These are phyloP conservation scores for Deroptyus accipitrinus DNA, from an alignment of 2,113 vertebrate genomes.

Conservation along the genomic window DNA sequence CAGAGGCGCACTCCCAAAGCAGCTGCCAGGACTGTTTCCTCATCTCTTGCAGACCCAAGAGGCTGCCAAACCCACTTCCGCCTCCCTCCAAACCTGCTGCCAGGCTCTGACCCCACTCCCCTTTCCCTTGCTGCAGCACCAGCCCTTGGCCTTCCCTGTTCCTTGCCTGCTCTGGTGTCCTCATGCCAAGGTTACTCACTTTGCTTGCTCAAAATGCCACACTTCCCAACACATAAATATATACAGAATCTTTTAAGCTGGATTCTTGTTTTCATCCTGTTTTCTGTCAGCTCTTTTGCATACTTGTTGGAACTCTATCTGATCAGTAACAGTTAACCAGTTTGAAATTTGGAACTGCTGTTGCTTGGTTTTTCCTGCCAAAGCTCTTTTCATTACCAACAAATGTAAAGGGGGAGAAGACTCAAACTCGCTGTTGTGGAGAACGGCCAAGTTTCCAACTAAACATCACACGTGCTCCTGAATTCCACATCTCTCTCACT, in stretches of 20 bases:
- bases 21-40: background rate
- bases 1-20: background rate
- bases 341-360: background rate
- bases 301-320: background rate
- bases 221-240: background rate
- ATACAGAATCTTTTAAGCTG: background rate
- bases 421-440: background rate
- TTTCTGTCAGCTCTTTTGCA: background rate
- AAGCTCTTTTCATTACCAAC: background rate
- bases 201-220: background rate
- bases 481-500: background rate
- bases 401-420: background rate
- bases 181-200: background rate
- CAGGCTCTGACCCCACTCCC: background rate
- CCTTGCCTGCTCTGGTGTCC: background rate
- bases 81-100: background rate
- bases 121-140: background rate
- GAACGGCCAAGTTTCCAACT: background rate
- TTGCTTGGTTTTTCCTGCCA: background rate
- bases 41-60: background rate
- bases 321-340: background rate
- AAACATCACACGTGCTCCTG: background rate
- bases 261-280: background rate
- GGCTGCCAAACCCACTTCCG: background rate
- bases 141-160: background rate